phyloP scores from a whole-genome alignment of 2,113 vertebrate genomes.

The Rhabdomys dilectus region DNA sequence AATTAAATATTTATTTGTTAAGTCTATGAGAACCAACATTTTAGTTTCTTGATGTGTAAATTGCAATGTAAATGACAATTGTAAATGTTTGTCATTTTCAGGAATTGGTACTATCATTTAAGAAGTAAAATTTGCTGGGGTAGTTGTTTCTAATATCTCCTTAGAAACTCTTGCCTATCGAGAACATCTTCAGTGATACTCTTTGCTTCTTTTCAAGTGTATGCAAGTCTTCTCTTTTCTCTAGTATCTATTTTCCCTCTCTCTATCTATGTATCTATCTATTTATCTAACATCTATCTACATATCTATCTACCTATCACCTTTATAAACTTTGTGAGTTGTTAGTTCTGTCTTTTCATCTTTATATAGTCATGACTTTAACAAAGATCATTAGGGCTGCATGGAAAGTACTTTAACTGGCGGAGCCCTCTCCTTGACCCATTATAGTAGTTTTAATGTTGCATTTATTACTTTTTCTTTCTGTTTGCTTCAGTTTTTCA shows the following conservation, averaged over 20 bases:
- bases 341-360: neutral
- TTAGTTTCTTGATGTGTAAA: neutral
- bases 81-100: neutral
- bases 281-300: neutral
- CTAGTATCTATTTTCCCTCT: neutral
- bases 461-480: neutral
- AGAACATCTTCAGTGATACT: neutral
- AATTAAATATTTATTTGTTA: slow-evolving; percentile 33
- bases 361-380: neutral
- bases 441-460: neutral
- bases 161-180: neutral
- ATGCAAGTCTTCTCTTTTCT: neutral
- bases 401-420: neutral
- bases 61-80: too few relatives aligned
- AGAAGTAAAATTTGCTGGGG: neutral
- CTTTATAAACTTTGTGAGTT: neutral
- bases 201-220: neutral
- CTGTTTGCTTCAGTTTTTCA: neutral
- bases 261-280: neutral
- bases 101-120: slow-evolving; percentile 1
- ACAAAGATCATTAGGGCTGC: neutral
- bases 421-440: neutral
- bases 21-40: neutral
- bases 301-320: neutral
- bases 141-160: neutral